Evolutionary conservation across 2,113 vertebrate species (phyloP).

Genomic region (Hepsetus odoe): DNA sequence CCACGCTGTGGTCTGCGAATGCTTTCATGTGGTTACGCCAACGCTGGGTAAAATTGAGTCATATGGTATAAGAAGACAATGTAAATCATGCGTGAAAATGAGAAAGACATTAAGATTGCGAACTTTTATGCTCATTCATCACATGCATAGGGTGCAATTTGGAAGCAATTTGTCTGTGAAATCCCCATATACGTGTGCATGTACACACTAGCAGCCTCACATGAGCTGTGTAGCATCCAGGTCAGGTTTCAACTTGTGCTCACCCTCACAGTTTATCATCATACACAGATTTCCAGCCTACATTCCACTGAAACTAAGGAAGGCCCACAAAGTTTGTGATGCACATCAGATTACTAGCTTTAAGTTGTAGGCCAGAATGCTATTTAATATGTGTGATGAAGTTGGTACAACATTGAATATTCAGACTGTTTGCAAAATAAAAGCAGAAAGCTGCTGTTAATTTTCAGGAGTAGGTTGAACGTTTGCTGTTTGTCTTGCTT

Average conservation of each 20-base stretch:
- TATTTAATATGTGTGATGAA: too few species aligned
- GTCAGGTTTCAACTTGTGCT: conserved; percentile 1
- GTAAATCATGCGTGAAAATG: conserved; percentile 25
- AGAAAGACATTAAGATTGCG: background rate
- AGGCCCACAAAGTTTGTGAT: background rate
- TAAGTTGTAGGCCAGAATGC: too few species aligned
- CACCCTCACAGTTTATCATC: conserved; percentile 7
- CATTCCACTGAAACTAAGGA: background rate
- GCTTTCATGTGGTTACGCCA: conserved; percentile 14
- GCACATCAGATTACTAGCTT: background rate
- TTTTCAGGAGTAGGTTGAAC: too few species aligned
- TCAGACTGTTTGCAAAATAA: too few species aligned
- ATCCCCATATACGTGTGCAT: background rate
- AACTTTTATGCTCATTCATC: background rate
- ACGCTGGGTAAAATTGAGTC: conserved; percentile 22
- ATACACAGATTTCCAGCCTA: conserved; percentile 4
- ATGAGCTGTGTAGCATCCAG: background rate
- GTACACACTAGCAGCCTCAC: background rate
- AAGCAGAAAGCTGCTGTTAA: too few species aligned
- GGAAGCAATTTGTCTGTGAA: conserved; percentile 30
- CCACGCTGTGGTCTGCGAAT: background rate
- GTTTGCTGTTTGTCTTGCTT: too few species aligned
- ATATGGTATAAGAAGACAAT: conserved; percentile 23
- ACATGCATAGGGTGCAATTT: background rate
- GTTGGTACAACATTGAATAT: too few species aligned